Evolutionary conservation across 2,113 vertebrate species (phyloP).

Genomic region (Riparia riparia): DNA sequence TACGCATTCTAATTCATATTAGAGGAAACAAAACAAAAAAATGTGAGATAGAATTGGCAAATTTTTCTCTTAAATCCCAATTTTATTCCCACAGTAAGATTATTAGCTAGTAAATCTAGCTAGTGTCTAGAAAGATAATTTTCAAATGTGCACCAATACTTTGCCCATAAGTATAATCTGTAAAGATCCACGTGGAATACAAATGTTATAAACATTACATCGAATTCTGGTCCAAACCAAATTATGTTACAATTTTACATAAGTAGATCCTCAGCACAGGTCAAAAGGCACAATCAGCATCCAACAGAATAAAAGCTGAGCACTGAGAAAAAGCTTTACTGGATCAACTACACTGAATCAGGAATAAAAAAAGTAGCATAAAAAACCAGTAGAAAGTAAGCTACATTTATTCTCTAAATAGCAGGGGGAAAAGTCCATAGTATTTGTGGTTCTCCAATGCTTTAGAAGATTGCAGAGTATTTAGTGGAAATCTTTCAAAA

Average conservation of each 20-base stretch:
- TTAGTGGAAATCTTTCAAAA: conserved; percentile 57
- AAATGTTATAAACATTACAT: neutral
- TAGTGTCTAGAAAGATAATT: neutral
- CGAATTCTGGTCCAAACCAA: neutral
- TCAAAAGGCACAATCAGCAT: neutral
- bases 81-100: neutral
- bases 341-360: neutral
- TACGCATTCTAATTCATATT: neutral
- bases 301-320: neutral
- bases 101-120: neutral
- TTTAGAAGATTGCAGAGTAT: conserved; percentile 30
- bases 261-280: neutral
- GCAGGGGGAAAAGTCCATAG: neutral
- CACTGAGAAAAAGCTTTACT: neutral
- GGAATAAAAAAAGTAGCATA: neutral
- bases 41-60: neutral
- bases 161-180: neutral
- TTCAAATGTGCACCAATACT: neutral
- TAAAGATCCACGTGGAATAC: neutral
- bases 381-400: neutral
- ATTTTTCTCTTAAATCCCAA: neutral
- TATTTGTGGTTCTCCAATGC: conserved; percentile 20
- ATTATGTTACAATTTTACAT: neutral
- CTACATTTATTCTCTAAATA: conserved; percentile 5
- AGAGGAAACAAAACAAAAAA: neutral